These are phyloP conservation scores for Melieria picta DNA, from an alignment of 2,888 invertebrate species.

Conservation along the genomic window DNA sequence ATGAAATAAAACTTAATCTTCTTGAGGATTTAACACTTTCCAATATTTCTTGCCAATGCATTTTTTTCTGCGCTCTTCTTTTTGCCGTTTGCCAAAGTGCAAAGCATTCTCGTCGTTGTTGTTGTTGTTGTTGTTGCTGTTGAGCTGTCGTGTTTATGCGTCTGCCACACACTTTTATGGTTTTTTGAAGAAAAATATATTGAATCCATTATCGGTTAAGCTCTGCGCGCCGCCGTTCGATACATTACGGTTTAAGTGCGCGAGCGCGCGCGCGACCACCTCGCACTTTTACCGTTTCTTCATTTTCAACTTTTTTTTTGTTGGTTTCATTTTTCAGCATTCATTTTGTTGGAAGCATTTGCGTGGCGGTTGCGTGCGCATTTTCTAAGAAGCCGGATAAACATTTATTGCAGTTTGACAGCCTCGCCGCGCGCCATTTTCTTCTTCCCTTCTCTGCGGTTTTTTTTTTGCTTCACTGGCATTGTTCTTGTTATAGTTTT, in stretches of 20 bases:
- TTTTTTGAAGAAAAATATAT: conserved; percentile 48
- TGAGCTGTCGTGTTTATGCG: conserved; percentile 17
- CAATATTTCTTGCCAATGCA: conserved; percentile 55
- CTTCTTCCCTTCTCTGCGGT: no score
- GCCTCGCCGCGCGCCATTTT: background rate
- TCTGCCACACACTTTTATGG: conserved; percentile 31
- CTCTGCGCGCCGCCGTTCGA: conserved; percentile 38
- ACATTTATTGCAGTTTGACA: conserved; percentile 38
- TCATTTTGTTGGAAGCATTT: background rate
- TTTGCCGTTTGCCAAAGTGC: no score
- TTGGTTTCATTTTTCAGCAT: background rate
- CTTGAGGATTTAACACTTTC: conserved; percentile 62
- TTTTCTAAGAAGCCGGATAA: conserved; percentile 37
- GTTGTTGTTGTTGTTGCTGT: background rate
- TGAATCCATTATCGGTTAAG: conserved; percentile 60
- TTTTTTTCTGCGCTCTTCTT: conserved; percentile 12
- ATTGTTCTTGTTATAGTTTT: background rate
- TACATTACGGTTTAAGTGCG: conserved; percentile 16
- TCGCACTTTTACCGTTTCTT: conserved; percentile 25
- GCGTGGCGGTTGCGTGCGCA: conserved; percentile 2
- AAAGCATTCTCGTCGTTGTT: no score
- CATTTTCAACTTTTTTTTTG: conserved; percentile 19
- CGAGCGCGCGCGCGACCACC: background rate
- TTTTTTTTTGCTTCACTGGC: background rate
- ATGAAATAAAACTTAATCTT: conserved; percentile 61